Evolutionary conservation across 2,113 vertebrate species (phyloP).

Genomic region (Alces alces): DNA sequence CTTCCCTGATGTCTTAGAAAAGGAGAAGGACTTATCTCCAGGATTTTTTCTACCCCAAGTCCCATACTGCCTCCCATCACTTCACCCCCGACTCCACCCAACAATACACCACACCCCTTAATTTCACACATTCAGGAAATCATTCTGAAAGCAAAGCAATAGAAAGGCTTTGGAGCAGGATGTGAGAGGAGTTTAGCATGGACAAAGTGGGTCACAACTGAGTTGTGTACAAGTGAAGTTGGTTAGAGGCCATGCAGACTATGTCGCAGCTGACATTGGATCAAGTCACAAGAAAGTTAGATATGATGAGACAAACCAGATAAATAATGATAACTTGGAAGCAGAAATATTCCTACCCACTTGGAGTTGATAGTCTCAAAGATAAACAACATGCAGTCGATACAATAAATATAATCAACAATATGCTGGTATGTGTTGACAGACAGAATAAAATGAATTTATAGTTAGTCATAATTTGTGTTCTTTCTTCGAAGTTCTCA

Average conservation of each 20-base stretch:
- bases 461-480: background rate
- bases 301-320: background rate
- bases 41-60: no score
- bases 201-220: background rate
- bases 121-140: background rate
- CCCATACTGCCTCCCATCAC: background rate
- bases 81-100: background rate
- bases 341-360: background rate
- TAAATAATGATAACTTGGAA: background rate
- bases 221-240: background rate
- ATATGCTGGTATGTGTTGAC: background rate
- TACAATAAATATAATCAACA: background rate
- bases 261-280: rapidly evolving
- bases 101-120: rapidly evolving
- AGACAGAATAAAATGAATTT: background rate
- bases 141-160: background rate
- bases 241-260: rapidly evolving
- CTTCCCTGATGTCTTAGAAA: background rate
- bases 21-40: background rate
- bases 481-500: background rate
- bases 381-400: background rate
- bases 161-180: background rate
- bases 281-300: background rate
- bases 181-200: rapidly evolving
- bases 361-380: background rate